Conservation (phyloP, 2,113 vertebrate genomes). For the Centrocercus urophasianus region DNA sequence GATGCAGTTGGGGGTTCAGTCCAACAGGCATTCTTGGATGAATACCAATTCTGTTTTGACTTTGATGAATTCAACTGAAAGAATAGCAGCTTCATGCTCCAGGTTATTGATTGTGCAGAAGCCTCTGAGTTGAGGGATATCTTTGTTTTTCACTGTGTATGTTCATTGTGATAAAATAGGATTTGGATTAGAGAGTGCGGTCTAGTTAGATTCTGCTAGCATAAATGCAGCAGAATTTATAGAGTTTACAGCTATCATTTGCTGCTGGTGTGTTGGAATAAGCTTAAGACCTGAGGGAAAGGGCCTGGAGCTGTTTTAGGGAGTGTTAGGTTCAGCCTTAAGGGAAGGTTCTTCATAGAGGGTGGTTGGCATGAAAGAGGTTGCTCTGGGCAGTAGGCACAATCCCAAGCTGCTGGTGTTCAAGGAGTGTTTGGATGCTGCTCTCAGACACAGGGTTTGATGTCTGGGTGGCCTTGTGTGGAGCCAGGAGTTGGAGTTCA, state of each 20-base stretch:
- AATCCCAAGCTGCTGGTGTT: not conserved
- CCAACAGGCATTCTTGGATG: not conserved
- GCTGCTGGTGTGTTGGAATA: not conserved
- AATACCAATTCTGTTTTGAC: not conserved
- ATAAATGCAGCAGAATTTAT: not conserved
- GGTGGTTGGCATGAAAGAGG: not conserved
- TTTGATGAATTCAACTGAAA: accelerated
- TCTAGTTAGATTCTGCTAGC: not conserved
- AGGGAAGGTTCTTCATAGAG: not conserved
- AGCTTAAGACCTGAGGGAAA: not conserved
- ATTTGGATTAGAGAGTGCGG: not conserved
- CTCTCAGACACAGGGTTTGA: not conserved
- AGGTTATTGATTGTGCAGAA: not conserved
- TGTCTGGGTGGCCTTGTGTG: not conserved
- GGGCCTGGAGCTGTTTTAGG: not conserved
- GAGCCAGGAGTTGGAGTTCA: not conserved
- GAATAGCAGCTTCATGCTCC: accelerated
- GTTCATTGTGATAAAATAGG: not conserved
- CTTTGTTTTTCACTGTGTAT: not conserved
- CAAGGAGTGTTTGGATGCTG: not conserved
- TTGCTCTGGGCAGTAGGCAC: not conserved
- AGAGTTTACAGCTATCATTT: not conserved
- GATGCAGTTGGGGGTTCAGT: not conserved
- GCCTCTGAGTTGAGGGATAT: not conserved
- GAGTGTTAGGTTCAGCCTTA: not conserved